Percentiles rank a stretch among this genome's conserved stretches.
Evolutionary conservation across 2,797 vertebrate species (phyloP).

Genomic region (Pantherophis alleghaniensis): DNA sequence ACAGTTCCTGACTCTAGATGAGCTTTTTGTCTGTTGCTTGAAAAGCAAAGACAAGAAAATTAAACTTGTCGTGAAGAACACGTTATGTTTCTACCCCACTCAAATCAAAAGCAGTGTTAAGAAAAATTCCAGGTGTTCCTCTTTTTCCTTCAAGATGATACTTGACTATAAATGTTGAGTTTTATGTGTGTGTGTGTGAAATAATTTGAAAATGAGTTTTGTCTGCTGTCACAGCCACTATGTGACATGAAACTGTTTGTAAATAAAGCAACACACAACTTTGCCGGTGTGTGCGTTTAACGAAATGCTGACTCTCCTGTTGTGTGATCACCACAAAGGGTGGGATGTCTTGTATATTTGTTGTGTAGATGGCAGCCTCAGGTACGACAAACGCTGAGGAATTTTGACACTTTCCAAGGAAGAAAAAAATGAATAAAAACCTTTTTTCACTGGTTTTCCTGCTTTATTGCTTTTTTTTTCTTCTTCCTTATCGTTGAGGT

Average conservation of each 20-base stretch:
- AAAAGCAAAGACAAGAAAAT: not conserved
- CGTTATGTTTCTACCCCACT: not conserved
- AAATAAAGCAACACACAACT: slow-evolving; percentile 50
- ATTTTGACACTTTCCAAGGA: not conserved
- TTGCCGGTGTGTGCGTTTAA: slow-evolving; percentile 7
- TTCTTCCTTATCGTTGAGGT: not conserved
- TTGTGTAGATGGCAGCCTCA: no score
- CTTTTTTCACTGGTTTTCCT: not conserved
- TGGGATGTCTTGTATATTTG: no score
- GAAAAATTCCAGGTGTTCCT: not conserved
- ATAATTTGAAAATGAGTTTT: slow-evolving; percentile 40
- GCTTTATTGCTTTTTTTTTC: not conserved
- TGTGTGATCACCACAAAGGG: not conserved
- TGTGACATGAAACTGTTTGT: not conserved
- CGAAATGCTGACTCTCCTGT: not conserved
- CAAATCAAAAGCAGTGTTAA: not conserved
- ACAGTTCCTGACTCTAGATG: not conserved
- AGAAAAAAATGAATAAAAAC: not conserved
- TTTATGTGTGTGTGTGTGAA: not conserved
- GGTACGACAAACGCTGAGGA: no score
- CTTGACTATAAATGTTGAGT: slow-evolving; percentile 26
- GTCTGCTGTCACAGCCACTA: slow-evolving; percentile 36
- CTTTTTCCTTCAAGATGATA: not conserved
- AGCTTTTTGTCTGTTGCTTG: not conserved
- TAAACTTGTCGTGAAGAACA: accelerated